These are phyloP conservation scores for Drosophila infuscata DNA, from an alignment of 2,888 invertebrate species.

Conservation along the genomic window DNA sequence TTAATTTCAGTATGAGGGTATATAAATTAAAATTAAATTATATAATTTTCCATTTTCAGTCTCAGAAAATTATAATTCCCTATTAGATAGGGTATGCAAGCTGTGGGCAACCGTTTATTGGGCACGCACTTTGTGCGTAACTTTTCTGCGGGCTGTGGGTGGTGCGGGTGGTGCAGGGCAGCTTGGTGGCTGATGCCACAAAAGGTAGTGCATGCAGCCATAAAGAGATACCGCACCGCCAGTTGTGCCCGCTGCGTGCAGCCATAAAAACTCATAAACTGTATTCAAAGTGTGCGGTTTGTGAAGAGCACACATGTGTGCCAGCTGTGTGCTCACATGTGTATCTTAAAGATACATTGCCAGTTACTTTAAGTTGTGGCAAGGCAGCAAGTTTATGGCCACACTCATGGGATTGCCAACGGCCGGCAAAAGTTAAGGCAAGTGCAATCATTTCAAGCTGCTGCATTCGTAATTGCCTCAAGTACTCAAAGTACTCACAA, in stretches of 20 bases:
- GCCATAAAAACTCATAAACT: constrained; percentile 67
- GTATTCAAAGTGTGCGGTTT: constrained; percentile 33
- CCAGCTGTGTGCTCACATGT: constrained; percentile 3
- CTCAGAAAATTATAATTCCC: background rate
- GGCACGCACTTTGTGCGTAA: constrained; percentile 51
- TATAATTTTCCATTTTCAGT: background rate
- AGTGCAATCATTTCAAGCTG: constrained; percentile 75
- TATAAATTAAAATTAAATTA: background rate
- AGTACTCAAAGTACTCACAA: constrained; percentile 43
- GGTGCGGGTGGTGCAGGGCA: background rate
- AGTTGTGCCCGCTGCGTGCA: constrained; percentile 43
- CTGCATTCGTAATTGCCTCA: constrained; percentile 62
- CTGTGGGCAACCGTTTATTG: constrained; percentile 39
- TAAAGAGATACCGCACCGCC: constrained; percentile 57
- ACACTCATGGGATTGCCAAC: constrained; percentile 23
- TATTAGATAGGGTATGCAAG: constrained; percentile 10
- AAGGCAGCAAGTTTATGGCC: constrained; percentile 54
- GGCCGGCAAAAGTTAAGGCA: constrained; percentile 44
- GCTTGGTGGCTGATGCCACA: constrained; percentile 15
- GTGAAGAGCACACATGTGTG: constrained; percentile 12
- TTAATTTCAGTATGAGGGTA: background rate
- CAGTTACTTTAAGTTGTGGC: constrained; percentile 48
- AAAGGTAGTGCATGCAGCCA: constrained; percentile 53
- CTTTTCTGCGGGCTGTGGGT: constrained; percentile 5
- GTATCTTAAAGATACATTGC: constrained; percentile 57